Conservation (phyloP, 2,888 invertebrate genomes). For the Lithophane leautieri region DNA sequence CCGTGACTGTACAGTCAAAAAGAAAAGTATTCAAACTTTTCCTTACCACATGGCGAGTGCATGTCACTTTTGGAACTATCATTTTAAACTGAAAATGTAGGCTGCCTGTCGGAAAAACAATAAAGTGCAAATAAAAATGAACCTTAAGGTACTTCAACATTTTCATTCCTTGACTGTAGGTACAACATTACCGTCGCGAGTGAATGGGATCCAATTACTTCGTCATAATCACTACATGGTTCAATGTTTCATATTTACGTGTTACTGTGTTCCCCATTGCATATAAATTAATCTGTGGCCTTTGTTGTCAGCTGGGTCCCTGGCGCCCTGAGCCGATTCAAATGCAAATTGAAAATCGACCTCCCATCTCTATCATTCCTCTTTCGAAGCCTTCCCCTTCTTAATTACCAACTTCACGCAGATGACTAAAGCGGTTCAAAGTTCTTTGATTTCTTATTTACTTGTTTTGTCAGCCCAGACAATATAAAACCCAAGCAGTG, state of each 20-base stretch:
- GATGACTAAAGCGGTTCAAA: constrained; percentile 69
- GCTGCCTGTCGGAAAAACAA: not conserved
- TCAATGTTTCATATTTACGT: constrained; percentile 59
- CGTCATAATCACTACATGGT: constrained; percentile 33
- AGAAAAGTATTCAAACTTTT: too few species aligned
- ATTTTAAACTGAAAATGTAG: not conserved
- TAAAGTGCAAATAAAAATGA: not conserved
- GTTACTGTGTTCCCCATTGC: constrained; percentile 66
- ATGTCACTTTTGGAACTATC: too few species aligned
- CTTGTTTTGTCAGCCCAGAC: constrained; percentile 39
- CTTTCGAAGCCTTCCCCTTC: constrained; percentile 64
- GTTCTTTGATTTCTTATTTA: constrained; percentile 62
- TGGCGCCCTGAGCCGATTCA: constrained; percentile 72
- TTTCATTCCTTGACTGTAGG: not conserved
- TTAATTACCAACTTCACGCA: constrained; percentile 74
- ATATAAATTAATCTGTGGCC: constrained; percentile 74
- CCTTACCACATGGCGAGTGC: not conserved
- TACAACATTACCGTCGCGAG: not conserved
- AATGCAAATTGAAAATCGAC: constrained; percentile 80
- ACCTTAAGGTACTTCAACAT: not conserved
- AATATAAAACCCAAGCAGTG: not conserved
- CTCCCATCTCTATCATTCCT: constrained; percentile 70
- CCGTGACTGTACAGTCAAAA: not conserved
- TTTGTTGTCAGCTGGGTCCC: constrained; percentile 70
- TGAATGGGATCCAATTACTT: constrained; percentile 39